Conservation (phyloP, 2,888 invertebrate genomes). For the Flexamia atlantica region DNA sequence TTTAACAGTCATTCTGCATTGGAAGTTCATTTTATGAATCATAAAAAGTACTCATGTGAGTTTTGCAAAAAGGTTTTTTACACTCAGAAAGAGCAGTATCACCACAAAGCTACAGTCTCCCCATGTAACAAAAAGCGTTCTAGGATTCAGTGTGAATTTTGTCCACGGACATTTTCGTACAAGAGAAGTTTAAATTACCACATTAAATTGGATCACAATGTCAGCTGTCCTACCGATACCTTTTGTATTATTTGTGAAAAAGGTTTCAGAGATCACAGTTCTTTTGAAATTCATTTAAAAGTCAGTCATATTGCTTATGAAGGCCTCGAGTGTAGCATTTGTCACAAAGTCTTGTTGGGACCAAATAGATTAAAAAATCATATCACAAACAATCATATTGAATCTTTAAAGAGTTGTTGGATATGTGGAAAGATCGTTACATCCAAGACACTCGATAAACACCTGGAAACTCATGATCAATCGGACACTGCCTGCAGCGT, state of each 20-base stretch:
- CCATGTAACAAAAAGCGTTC: background rate
- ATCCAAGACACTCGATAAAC: background rate
- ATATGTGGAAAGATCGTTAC: slow-evolving; percentile 7
- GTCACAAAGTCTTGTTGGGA: background rate
- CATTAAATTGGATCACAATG: background rate
- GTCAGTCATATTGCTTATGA: background rate
- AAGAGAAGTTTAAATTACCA: background rate
- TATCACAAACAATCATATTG: background rate
- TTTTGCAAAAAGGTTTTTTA: slow-evolving; percentile 31
- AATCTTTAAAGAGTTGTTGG: background rate
- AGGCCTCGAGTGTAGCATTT: background rate
- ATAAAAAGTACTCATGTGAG: slow-evolving; percentile 6
- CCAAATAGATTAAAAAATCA: slow-evolving; percentile 1
- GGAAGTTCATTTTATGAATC: background rate
- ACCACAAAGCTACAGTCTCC: background rate
- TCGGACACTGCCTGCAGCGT: background rate
- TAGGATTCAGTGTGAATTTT: background rate
- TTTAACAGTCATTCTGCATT: slow-evolving; percentile 10
- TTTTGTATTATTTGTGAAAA: background rate
- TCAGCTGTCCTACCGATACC: no score
- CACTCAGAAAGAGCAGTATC: no score
- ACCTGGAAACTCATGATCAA: background rate
- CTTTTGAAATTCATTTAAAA: background rate
- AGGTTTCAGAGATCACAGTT: background rate
- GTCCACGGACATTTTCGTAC: background rate